A percentile compares a stretch with the other conserved stretches of the same genome.
Evolutionary conservation across 2,888 invertebrate species (phyloP).

Genomic region (Scotopteryx bipunctaria): DNA sequence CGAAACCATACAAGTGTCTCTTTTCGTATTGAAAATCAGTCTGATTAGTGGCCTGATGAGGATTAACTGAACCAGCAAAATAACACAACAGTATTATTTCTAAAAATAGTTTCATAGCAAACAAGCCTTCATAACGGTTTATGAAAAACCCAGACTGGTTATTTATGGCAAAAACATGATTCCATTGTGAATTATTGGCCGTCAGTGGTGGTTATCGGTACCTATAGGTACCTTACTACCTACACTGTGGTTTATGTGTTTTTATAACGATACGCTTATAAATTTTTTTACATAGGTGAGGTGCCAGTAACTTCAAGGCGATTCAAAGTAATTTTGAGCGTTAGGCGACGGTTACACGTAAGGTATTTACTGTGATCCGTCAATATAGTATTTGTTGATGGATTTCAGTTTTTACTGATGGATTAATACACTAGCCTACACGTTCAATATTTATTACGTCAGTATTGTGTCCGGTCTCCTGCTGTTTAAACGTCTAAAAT

Average conservation of each 20-base stretch:
- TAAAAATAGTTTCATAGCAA: constrained; percentile 48
- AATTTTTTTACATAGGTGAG: constrained; percentile 38
- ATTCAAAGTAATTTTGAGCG: constrained; percentile 15
- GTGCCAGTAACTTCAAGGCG: constrained; percentile 30
- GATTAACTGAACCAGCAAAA: constrained; percentile 33
- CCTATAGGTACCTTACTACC: too few relatives aligned
- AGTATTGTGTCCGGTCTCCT: too few relatives aligned
- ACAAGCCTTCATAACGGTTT: constrained; percentile 44
- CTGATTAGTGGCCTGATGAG: too few relatives aligned
- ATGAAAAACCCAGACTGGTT: constrained; percentile 41
- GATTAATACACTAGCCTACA: too few relatives aligned
- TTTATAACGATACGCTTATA: constrained; percentile 51
- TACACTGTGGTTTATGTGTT: constrained; percentile 43
- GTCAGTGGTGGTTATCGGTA: constrained; percentile 49
- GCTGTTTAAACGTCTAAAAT: too few relatives aligned
- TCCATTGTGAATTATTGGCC: constrained; percentile 48
- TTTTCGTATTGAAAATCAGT: constrained; percentile 55
- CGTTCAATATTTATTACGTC: too few relatives aligned
- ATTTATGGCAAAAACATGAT: constrained; percentile 49
- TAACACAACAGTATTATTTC: constrained; percentile 39
- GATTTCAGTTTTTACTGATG: too few relatives aligned
- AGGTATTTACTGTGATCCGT: too few relatives aligned
- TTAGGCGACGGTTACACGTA: too few relatives aligned
- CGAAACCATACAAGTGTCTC: constrained; percentile 45
- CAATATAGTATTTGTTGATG: too few relatives aligned